A percentile compares a stretch with the other conserved stretches of the same genome.
These are phyloP conservation scores for Lycaon pictus DNA, from an alignment of 2,113 vertebrate species.

Conservation along the genomic window DNA sequence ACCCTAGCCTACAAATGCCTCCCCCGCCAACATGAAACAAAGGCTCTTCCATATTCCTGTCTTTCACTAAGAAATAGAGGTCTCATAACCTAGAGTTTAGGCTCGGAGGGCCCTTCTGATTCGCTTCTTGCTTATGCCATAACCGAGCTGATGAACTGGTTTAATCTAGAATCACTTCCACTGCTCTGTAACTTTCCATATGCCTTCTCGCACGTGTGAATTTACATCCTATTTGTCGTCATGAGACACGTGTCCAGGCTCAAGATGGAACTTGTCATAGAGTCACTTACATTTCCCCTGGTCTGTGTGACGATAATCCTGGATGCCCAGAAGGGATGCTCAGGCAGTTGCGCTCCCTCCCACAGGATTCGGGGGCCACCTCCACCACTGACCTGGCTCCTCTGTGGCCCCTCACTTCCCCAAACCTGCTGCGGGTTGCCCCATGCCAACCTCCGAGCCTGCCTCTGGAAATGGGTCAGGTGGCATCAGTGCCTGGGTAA, in stretches of 20 bases:
- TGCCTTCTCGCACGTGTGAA: neutral
- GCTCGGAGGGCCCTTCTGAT: neutral
- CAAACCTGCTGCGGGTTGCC: neutral
- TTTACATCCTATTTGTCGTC: neutral
- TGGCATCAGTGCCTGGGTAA: neutral
- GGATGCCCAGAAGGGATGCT: neutral
- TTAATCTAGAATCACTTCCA: neutral
- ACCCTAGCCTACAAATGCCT: neutral
- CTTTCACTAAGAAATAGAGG: neutral
- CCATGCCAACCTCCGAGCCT: neutral
- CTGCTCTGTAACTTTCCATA: neutral
- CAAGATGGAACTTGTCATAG: neutral
- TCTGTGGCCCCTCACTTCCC: neutral
- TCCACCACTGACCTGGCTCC: too few relatives aligned
- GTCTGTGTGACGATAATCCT: neutral
- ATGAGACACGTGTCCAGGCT: neutral
- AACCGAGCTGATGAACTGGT: neutral
- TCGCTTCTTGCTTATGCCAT: neutral
- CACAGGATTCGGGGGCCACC: fast-evolving
- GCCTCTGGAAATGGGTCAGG: neutral
- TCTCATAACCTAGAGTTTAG: neutral
- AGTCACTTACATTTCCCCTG: neutral
- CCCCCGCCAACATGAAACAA: neutral
- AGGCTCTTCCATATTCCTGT: neutral
- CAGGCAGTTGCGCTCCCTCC: neutral